Percentiles rank a stretch among this genome's conserved stretches.
These are phyloP conservation scores for Idris sp. DNA, from an alignment of 1,140 invertebrate species.

Conservation along the genomic window DNA sequence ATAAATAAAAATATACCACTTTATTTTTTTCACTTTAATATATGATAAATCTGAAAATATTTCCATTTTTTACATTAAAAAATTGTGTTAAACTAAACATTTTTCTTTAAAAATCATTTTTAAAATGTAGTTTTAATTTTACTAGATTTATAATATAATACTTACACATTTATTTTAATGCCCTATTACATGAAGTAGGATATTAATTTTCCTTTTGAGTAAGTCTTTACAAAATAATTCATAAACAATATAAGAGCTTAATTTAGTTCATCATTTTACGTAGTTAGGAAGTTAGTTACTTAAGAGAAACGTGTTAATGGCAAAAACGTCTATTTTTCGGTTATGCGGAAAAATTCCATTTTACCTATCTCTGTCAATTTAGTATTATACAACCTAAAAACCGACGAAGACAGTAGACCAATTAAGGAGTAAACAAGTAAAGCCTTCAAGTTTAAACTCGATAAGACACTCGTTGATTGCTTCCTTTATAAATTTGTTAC, in stretches of 20 bases:
- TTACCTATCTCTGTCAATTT: conserved; percentile 27
- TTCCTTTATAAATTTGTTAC: conserved; percentile 14
- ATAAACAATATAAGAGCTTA: conserved; percentile 33
- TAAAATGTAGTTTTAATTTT: too few relatives aligned
- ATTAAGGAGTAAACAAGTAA: conserved; percentile 13
- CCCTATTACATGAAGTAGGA: too few relatives aligned
- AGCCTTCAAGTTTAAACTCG: conserved; percentile 11
- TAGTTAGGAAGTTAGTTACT: conserved; percentile 50
- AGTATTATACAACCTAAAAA: not conserved
- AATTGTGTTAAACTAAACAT: too few relatives aligned
- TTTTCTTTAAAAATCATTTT: too few relatives aligned
- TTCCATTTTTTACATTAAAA: too few relatives aligned
- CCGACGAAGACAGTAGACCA: not conserved
- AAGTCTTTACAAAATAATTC: conserved; percentile 19
- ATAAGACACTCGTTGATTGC: conserved; percentile 35
- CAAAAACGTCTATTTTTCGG: conserved; percentile 34
- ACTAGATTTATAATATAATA: too few relatives aligned
- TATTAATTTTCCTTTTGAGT: conserved; percentile 13
- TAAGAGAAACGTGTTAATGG: conserved; percentile 40
- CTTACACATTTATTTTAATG: too few relatives aligned
- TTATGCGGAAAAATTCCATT: conserved; percentile 35
- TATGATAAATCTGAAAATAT: too few relatives aligned
- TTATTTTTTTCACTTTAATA: too few relatives aligned
- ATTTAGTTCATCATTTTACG: conserved; percentile 39
- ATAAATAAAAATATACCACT: too few relatives aligned